Base-by-base conservation (phyloP, 2,888 invertebrate species). In the Papilio protenor region DNA sequence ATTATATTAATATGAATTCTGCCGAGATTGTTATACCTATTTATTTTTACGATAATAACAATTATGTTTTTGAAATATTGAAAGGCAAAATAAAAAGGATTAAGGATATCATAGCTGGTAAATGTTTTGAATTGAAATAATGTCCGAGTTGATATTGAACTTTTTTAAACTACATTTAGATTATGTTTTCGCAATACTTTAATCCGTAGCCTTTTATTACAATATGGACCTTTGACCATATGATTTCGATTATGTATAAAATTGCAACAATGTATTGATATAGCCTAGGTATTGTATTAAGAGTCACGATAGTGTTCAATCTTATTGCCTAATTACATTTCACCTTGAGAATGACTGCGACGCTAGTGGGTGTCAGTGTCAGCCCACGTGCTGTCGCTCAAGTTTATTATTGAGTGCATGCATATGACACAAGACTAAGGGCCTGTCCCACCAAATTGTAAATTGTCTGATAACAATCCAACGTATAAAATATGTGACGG, bases 301-400 rank as follows among this genome's bases (percentile, higher is more conserved):
- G 74, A 74, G 74, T 74, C 74, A 74, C 74, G 74, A 61, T 45
- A 27, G 18, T 10, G 33, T 33, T 33, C 73, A 73, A 69, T 49
- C 61, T 73, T 71, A 70, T 79, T 79, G 70, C 79, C 52, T 70
- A 76, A 79, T 72, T 72, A 79, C 71, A 70, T 73, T 73, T 72
- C n/a, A 70, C 75, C 78, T 78, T 80, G 75, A 75, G 5, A 45
- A 33, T 18, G 55, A 75, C 77, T 79, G 73, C 79, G 78, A 79
- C 76, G 80, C 18, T 52, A 6, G 81, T 81, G 77, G 81, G 81
- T 52, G 78, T 57, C 59, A 47, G 69, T 12, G 14, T 57, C 4
- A 47, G 45, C 76, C 69, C 69, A 75, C 74, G 52, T 55, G 33
- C 18, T 64, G 33, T 61, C 72, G 64, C 21, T 12, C 57, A 70